These are phyloP conservation scores for Rhagonycha fulva DNA, from an alignment of 2,888 invertebrate species.

Conservation along the genomic window DNA sequence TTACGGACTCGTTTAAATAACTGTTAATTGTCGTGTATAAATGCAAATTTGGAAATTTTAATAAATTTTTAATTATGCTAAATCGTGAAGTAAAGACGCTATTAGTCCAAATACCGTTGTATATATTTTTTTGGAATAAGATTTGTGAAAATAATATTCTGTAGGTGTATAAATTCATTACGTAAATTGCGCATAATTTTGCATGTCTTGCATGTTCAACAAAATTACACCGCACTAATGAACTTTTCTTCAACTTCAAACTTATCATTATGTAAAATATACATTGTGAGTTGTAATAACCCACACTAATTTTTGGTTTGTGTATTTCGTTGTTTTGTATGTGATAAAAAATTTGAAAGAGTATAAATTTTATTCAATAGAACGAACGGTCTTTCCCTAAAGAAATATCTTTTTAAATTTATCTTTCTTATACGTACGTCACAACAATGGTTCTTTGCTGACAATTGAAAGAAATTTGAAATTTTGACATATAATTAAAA, in stretches of 20 bases:
- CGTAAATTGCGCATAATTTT: not conserved
- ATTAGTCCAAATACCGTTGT: not conserved
- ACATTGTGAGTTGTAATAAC: not conserved
- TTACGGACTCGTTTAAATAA: not conserved
- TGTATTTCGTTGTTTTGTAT: not conserved
- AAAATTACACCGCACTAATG: not conserved
- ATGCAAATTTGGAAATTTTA: not conserved
- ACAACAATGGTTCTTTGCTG: not conserved
- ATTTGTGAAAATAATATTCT: not conserved
- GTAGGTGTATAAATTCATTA: not conserved
- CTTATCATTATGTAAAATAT: not conserved
- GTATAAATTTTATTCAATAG: not conserved
- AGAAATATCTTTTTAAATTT: not conserved
- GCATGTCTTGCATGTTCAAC: not conserved
- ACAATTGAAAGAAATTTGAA: not conserved
- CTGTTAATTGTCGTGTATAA: not conserved
- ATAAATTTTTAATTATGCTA: not conserved
- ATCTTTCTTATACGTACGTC: not conserved
- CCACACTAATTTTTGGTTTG: not conserved
- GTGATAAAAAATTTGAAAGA: not conserved
- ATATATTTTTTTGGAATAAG: not conserved
- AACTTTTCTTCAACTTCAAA: not conserved
- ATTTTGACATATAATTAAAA: not conserved
- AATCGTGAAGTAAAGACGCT: not conserved
- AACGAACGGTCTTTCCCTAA: not conserved